Evolutionary conservation across 2,113 vertebrate species (phyloP), one percentile per base, ranked within the genome.

Genomic region (Oreochromis spilurus): DNA sequence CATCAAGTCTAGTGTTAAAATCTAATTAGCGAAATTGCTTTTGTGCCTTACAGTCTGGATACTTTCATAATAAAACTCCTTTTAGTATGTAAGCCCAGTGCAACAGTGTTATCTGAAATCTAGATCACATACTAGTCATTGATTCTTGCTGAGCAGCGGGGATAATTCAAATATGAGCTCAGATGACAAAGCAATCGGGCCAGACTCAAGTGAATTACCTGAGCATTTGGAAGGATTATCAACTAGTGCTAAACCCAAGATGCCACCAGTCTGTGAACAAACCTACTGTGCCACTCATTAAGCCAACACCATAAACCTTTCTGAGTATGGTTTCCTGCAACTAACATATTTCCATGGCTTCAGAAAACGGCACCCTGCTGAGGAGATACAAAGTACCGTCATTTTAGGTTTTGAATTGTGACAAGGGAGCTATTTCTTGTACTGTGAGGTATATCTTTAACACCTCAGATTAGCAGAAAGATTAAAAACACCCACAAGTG

Each of bases 231-330:
- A 77, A 11, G 40, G 36, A 81, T 53, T 89, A 52, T 65, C 45
- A 88, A 81, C 9, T 80, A 10, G 45, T 83, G 52, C 82, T 91
- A 85, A 79, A 89, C 79, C 87, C 70, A 24, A 75, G 65, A 50
- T 29, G 70, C 29, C 78, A 90, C 86, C 81, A 70, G 60, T 78
- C 79, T 75, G 85, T 83, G 62, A 58, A 62, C 84, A 84, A 84
- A 86, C 48, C 54, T 79, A 62, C 75, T 52, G 48, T 85, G 77
- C 78, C 14, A 50, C 75, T 82, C 84, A 79, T 93, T 89, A 89
- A 92, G 80, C 65, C 79, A 50, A 65, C 79, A 84, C 84, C 83
- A 72, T 87, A 90, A 93, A 90, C 34, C 62, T 12, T 85, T 85
- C 58, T 83, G 84, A 87, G 84, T 19, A 81, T 87, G 86, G 40